Percentiles rank a stretch among this genome's conserved stretches.
Conservation (phyloP, 2,797 vertebrate species). For the Brachymystax lenok region DNA sequence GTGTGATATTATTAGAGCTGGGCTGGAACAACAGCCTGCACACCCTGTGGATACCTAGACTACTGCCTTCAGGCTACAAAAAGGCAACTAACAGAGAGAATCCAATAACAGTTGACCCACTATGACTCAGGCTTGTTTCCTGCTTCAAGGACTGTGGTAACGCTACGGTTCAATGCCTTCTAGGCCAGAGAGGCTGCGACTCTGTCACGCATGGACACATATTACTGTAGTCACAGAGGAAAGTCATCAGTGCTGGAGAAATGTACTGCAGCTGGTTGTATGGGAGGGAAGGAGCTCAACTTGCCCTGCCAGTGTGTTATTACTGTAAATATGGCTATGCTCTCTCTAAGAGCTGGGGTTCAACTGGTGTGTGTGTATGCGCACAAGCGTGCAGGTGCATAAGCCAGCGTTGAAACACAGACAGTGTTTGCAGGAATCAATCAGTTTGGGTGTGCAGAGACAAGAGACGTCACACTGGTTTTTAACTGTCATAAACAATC, state of each 20-base stretch:
- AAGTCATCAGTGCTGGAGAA: neutral
- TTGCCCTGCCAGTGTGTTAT: neutral
- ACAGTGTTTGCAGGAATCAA: no score
- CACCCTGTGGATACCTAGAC: no score
- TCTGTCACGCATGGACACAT: neutral
- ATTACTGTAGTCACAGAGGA: neutral
- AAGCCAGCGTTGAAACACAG: no score
- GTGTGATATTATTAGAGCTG: neutral
- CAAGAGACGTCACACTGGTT: no score
- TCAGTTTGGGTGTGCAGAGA: no score
- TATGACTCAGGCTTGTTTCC: constrained; percentile 1
- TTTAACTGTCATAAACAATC: no score
- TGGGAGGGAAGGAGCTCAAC: neutral
- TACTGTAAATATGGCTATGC: neutral
- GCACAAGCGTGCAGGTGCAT: no score
- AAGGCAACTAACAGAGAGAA: neutral
- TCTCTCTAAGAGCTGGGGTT: neutral
- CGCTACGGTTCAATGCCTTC: neutral
- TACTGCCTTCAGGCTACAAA: neutral
- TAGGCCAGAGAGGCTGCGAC: neutral
- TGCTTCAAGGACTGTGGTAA: neutral
- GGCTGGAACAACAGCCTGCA: neutral
- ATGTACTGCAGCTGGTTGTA: neutral
- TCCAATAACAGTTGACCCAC: neutral
- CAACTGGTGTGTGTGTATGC: neutral